Conservation (phyloP, 2,797 vertebrate species). For the Sus cebifrons region DNA sequence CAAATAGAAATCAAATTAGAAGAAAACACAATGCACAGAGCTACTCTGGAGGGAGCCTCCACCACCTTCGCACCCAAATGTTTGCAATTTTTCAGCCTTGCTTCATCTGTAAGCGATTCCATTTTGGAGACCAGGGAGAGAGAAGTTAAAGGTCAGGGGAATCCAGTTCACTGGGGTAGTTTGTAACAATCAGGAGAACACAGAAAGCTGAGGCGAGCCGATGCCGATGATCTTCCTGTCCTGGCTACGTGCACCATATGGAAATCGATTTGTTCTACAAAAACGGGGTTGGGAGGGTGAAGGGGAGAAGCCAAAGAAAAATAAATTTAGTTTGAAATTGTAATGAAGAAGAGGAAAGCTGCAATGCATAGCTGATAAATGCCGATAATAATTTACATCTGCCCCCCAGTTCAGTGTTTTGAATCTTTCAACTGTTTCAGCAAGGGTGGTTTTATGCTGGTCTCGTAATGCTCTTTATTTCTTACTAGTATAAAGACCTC, state of each 20-base stretch:
- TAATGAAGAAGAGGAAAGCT: background rate
- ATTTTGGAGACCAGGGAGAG: slow-evolving; percentile 70
- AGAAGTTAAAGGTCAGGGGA: slow-evolving; percentile 77
- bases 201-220: background rate
- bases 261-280: slow-evolving; percentile 55
- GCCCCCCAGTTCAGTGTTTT: background rate
- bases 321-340: slow-evolving; percentile 10
- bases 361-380: slow-evolving; percentile 13
- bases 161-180: slow-evolving; percentile 17
- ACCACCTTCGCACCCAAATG: background rate
- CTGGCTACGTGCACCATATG: background rate
- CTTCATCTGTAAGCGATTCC: slow-evolving; percentile 79
- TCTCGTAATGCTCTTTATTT: background rate
- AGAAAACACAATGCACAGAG: background rate
- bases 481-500: background rate
- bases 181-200: slow-evolving; percentile 79
- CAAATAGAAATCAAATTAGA: background rate
- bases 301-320: slow-evolving; percentile 19
- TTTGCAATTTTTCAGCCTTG: slow-evolving; percentile 63
- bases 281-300: background rate
- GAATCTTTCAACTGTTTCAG: background rate
- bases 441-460: background rate
- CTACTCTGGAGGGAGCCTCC: background rate
- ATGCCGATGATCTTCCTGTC: slow-evolving; percentile 40
- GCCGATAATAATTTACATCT: background rate